Conservation (phyloP, 2,113 vertebrate species). For the Oreochromis aureus region DNA sequence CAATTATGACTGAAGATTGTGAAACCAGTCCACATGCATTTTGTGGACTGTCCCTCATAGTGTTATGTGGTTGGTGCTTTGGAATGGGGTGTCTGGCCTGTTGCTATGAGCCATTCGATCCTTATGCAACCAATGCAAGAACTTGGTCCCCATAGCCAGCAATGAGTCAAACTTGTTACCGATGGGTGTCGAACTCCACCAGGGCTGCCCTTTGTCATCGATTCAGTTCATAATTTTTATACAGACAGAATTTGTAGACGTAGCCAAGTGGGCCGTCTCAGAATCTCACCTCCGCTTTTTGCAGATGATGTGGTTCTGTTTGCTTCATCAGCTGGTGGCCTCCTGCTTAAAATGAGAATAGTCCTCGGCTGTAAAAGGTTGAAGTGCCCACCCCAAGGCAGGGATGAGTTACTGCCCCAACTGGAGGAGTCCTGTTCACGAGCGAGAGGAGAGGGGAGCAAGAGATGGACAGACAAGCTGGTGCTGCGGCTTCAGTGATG, state of each 20-base stretch:
- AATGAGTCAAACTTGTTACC: not conserved
- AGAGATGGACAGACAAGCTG: not conserved
- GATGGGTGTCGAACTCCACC: not conserved
- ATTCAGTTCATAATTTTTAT: not conserved
- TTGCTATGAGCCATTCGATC: not conserved
- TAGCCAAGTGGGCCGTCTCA: not conserved
- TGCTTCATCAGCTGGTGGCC: not conserved
- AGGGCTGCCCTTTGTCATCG: not conserved
- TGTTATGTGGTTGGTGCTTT: not conserved
- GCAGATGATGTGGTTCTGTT: not conserved
- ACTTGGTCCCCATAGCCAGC: not conserved
- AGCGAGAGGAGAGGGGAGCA: rapidly evolving
- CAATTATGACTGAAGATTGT: not conserved
- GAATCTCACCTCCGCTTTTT: not conserved
- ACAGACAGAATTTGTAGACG: not conserved
- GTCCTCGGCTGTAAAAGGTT: not conserved
- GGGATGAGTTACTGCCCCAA: too few relatives aligned
- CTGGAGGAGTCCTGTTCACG: not conserved
- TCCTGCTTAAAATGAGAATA: not conserved
- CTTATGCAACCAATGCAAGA: not conserved
- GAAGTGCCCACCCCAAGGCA: not conserved
- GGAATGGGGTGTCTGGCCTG: not conserved
- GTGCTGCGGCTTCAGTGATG: not conserved
- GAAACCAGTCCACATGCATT: not conserved
- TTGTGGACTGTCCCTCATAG: not conserved